Conservation (phyloP, 2,797 vertebrate species). For the Galagoides demidoff region DNA sequence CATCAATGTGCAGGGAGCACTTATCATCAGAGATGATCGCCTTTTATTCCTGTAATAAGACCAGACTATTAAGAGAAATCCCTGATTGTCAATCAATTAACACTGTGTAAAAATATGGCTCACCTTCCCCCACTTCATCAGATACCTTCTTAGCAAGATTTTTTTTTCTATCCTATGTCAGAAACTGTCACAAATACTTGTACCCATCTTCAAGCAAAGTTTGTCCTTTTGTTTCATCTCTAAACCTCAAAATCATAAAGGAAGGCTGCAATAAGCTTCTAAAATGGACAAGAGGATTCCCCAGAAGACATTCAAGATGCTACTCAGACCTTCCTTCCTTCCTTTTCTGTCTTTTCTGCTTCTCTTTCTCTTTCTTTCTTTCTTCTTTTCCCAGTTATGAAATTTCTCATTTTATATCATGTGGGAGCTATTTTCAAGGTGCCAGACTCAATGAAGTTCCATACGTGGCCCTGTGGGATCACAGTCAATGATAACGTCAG, state of each 20-base stretch:
- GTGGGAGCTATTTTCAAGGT: not conserved
- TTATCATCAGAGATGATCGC: not conserved
- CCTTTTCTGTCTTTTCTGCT: not conserved
- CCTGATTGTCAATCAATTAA: constrained; percentile 60
- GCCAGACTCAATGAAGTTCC: not conserved
- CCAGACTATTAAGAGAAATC: constrained; percentile 27
- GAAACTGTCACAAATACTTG: not conserved
- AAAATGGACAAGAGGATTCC: constrained; percentile 19
- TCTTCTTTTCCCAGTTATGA: not conserved
- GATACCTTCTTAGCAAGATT: not conserved
- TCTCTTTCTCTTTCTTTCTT: not conserved
- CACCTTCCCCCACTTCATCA: constrained; percentile 3
- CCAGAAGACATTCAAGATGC: constrained; percentile 1
- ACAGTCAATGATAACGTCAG: not conserved
- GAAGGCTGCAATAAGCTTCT: not conserved
- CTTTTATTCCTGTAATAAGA: constrained; percentile 36
- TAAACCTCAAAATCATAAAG: constrained; percentile 39
- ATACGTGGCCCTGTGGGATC: constrained; percentile 15
- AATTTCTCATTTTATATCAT: not conserved
- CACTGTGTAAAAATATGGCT: not conserved
- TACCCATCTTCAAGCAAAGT: not conserved
- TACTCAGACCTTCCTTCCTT: not conserved
- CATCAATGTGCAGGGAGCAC: not conserved
- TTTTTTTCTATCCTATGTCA: not conserved
- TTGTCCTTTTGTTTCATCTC: not conserved